These are phyloP conservation scores for Labia minor DNA, from an alignment of 2,888 invertebrate species.

Conservation along the genomic window DNA sequence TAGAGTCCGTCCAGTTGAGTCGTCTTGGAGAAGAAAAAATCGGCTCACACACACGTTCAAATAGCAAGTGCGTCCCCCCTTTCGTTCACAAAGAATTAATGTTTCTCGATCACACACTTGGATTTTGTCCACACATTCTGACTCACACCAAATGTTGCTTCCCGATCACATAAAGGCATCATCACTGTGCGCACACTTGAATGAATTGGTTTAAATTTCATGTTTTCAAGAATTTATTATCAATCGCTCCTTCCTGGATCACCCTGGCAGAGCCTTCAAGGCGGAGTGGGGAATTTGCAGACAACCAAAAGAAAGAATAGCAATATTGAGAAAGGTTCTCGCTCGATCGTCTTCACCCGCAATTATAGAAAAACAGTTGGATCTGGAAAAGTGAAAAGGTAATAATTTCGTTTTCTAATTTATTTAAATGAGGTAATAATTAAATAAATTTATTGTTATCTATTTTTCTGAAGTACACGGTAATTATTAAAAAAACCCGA, in stretches of 20 bases:
- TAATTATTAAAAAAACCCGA: background rate
- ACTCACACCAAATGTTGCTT: conserved; percentile 17
- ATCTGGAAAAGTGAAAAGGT: conserved; percentile 26
- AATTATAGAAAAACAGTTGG: conserved; percentile 25
- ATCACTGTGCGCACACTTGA: conserved; percentile 25
- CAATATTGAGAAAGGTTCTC: conserved; percentile 26
- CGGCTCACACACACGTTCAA: conserved; percentile 22
- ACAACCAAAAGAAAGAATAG: conserved; percentile 30
- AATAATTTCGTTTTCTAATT: conserved; percentile 4
- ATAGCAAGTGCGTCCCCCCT: conserved; percentile 26
- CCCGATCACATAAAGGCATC: conserved; percentile 20
- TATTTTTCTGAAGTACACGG: background rate
- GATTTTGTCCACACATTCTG: conserved; percentile 16
- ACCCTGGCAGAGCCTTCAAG: conserved; percentile 29
- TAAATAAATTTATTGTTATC: no score
- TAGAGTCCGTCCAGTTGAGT: conserved; percentile 23
- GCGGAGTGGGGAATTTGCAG: conserved; percentile 30
- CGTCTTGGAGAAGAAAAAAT: conserved; percentile 16
- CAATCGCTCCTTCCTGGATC: conserved; percentile 28
- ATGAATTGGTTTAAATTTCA: conserved; percentile 19
- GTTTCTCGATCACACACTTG: conserved; percentile 24
- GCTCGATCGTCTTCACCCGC: conserved; percentile 26
- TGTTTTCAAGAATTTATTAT: conserved; percentile 23
- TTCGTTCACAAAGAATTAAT: conserved; percentile 24
- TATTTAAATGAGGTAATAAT: background rate